Conservation (phyloP, 2,113 vertebrate species). For the Channa maculata region DNA sequence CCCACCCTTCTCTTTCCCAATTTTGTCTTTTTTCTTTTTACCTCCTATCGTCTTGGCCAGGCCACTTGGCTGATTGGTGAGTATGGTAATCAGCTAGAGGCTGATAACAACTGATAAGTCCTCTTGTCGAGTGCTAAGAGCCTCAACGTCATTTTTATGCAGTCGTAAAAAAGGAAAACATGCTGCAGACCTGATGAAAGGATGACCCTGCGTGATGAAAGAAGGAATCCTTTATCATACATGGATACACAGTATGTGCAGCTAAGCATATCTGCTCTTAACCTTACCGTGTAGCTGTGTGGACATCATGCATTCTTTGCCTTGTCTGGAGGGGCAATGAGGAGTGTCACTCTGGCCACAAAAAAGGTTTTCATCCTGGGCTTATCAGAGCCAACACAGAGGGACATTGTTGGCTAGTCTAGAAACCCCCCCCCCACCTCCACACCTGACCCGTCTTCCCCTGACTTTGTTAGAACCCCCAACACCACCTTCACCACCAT, state of each 20-base stretch:
- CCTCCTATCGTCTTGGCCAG: slow-evolving; percentile 60
- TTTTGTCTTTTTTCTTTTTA: neutral
- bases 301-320: slow-evolving; percentile 32
- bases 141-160: slow-evolving; percentile 68
- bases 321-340: slow-evolving; percentile 32
- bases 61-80: slow-evolving; percentile 55
- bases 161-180: slow-evolving; percentile 57
- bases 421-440: slow-evolving; percentile 70
- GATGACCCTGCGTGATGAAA: slow-evolving; percentile 9
- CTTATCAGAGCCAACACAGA: slow-evolving; percentile 89
- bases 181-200: slow-evolving; percentile 56
- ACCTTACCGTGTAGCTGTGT: slow-evolving; percentile 17
- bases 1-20: neutral
- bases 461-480: slow-evolving; percentile 61
- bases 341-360: slow-evolving; percentile 74
- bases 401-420: slow-evolving; percentile 75
- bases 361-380: slow-evolving; percentile 80
- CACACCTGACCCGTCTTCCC: slow-evolving; percentile 58
- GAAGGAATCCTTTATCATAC: neutral
- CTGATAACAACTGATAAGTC: slow-evolving; percentile 74
- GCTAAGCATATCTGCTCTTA: slow-evolving; percentile 47
- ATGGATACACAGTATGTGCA: slow-evolving; percentile 37
- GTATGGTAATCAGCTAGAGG: slow-evolving; percentile 57
- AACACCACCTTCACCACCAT: neutral
- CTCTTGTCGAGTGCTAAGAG: slow-evolving; percentile 51